Evolutionary conservation across 2,888 invertebrate genomes (phyloP).

Genomic region (Tipula lateralis): DNA sequence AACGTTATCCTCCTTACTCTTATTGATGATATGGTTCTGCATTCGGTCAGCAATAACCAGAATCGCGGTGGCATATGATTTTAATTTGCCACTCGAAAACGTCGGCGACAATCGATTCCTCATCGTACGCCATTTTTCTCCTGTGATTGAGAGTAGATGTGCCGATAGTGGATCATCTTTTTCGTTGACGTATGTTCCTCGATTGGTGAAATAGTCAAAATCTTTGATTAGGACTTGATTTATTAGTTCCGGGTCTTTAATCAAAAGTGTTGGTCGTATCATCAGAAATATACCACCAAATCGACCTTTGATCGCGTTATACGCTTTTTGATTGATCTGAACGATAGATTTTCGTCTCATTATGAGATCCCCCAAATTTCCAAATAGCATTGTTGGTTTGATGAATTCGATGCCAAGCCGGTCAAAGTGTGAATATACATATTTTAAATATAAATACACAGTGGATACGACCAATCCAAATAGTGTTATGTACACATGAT

Average conservation of each 20-base stretch:
- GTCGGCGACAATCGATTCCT: background rate
- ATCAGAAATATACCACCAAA: background rate
- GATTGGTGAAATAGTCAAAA: background rate
- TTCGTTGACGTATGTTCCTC: background rate
- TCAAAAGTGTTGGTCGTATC: background rate
- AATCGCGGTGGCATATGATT: background rate
- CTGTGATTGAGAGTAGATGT: background rate
- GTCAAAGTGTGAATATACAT: background rate
- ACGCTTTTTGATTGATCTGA: background rate
- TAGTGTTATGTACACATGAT: background rate
- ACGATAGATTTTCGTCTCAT: background rate
- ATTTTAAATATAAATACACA: background rate
- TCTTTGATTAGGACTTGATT: background rate
- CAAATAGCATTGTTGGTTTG: background rate
- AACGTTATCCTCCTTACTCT: background rate
- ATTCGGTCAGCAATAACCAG: background rate
- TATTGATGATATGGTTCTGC: background rate
- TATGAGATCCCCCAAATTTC: background rate
- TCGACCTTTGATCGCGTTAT: background rate
- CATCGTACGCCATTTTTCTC: background rate
- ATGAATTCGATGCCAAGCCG: background rate
- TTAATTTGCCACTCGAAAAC: background rate
- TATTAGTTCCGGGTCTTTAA: background rate
- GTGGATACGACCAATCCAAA: background rate
- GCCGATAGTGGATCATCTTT: background rate